These are phyloP conservation scores for Phaenicophaeus curvirostris DNA, from an alignment of 2,797 vertebrate genomes.

Conservation along the genomic window DNA sequence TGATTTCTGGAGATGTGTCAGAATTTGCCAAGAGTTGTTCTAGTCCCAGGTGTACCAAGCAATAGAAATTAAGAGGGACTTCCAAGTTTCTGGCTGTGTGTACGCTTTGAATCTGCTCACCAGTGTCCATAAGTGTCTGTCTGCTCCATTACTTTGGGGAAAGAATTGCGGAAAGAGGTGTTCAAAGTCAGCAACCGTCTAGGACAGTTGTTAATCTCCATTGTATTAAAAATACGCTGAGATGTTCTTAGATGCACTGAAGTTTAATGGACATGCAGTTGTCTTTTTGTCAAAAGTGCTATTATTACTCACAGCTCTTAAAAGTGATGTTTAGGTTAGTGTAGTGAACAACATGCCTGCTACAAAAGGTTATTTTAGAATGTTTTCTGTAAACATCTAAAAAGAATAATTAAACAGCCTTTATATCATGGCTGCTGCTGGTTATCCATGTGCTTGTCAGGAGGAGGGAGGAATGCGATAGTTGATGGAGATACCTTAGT, in stretches of 20 bases:
- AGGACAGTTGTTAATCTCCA: not conserved
- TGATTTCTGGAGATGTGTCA: not conserved
- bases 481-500: not conserved
- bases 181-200: not conserved
- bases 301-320: not conserved
- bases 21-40: not conserved
- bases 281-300: not conserved
- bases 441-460: not conserved
- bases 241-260: not conserved
- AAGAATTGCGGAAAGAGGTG: not conserved
- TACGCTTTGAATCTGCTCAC: not conserved
- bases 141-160: not conserved
- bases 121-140: not conserved
- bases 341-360: rapidly evolving
- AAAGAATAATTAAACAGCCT: not conserved
- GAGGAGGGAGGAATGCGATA: not conserved
- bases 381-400: not conserved
- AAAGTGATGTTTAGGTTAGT: not conserved
- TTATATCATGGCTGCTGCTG: not conserved
- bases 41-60: not conserved
- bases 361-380: not conserved
- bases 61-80: not conserved
- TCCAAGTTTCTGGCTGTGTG: not conserved
- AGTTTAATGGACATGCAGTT: not conserved
- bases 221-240: not conserved